phyloP scores from a whole-genome alignment of 2,113 vertebrate genomes.

The Todiramphus saurophagus region DNA sequence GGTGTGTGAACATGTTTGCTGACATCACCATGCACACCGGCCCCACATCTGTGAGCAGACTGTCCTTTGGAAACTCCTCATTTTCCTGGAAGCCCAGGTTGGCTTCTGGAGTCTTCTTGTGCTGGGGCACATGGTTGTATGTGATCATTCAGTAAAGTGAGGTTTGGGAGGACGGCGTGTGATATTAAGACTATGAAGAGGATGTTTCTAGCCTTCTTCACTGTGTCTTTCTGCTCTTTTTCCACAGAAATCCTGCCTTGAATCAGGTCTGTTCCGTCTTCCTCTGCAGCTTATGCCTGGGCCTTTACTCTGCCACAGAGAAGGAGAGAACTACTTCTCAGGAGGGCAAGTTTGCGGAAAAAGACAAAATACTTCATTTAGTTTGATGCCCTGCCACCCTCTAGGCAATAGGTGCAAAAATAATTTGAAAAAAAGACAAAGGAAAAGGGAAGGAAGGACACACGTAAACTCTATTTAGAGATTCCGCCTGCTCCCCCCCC shows the following conservation, averaged over 20 bases:
- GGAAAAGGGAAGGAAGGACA: not conserved
- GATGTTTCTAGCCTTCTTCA: not conserved
- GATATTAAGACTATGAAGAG: not conserved
- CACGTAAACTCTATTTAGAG: not conserved
- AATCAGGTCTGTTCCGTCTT: slow-evolving; percentile 89
- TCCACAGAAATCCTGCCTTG: slow-evolving; percentile 82
- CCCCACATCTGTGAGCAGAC: not conserved
- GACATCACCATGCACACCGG: not conserved
- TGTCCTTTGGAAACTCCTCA: not conserved
- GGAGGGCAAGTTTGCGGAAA: slow-evolving; percentile 72
- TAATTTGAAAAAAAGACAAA: not conserved
- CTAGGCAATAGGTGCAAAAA: not conserved
- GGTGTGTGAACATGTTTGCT: not conserved
- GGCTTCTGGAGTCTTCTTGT: not conserved
- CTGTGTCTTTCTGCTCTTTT: slow-evolving; percentile 33
- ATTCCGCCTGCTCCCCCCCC: not conserved
- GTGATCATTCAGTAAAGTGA: not conserved
- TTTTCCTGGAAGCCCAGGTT: not conserved
- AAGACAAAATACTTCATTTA: not conserved
- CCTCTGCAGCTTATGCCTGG: slow-evolving; percentile 83
- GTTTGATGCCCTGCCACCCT: not conserved
- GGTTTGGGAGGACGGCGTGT: not conserved
- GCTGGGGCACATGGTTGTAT: not conserved
- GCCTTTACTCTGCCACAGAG: slow-evolving; percentile 76
- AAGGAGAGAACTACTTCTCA: slow-evolving; percentile 55